phyloP scores from a whole-genome alignment of 2,888 invertebrate species.

The Odontomyia ornata region DNA sequence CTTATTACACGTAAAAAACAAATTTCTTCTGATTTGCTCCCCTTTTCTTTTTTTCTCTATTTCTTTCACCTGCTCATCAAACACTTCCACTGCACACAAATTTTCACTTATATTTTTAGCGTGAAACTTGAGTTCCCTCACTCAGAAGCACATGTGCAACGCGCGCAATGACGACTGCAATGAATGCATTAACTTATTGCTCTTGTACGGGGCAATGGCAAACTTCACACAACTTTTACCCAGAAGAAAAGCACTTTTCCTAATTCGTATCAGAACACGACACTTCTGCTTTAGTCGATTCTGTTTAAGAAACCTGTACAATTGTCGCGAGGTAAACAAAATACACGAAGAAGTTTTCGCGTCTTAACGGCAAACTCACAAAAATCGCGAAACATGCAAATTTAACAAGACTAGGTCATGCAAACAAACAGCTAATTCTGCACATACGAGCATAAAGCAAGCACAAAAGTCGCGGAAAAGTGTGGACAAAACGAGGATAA shows the following conservation, averaged over 20 bases:
- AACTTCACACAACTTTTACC: background rate
- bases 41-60: background rate
- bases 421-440: background rate
- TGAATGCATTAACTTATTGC: background rate
- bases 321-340: background rate
- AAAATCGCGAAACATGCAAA: slow-evolving; percentile 10
- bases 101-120: slow-evolving; percentile 7
- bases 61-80: background rate
- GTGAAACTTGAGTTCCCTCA: background rate
- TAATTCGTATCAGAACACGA: background rate
- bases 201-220: background rate
- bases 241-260: background rate
- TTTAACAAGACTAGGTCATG: background rate
- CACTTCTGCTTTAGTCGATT: background rate
- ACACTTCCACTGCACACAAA: background rate
- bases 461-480: background rate
- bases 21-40: too few species aligned
- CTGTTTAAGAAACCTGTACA: background rate
- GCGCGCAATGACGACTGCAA: background rate
- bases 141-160: slow-evolving; percentile 6
- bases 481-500: background rate
- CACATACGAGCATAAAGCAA: background rate
- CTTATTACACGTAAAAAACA: too few species aligned
- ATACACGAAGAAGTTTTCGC: background rate
- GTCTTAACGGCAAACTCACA: too few species aligned